Evolutionary conservation across 2,888 invertebrate genomes (phyloP).

Genomic region (Sipha maydis): DNA sequence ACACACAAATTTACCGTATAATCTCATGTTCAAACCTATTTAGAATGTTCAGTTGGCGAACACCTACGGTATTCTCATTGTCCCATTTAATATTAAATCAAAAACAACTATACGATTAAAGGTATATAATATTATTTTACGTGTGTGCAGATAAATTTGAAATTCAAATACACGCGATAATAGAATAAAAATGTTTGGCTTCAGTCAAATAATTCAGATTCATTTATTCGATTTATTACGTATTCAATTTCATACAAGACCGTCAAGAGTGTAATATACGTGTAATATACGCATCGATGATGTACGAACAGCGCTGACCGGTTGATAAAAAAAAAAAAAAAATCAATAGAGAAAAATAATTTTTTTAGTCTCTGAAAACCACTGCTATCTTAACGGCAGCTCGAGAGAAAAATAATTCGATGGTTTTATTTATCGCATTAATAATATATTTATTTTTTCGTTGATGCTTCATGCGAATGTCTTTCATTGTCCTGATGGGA

Average conservation of each 20-base stretch:
- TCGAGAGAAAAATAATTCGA: constrained; percentile 12
- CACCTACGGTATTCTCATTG: constrained; percentile 50
- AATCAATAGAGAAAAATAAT: neutral
- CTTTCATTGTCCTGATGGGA: constrained; percentile 22
- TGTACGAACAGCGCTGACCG: neutral
- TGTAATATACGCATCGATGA: neutral
- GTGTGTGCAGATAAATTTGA: neutral
- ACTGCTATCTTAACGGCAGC: neutral
- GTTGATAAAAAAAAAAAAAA: neutral
- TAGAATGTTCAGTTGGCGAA: constrained; percentile 17
- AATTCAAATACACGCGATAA: constrained; percentile 9
- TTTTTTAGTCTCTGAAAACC: neutral
- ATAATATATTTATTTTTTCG: constrained; percentile 25
- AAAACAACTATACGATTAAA: constrained; percentile 6
- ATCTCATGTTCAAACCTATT: constrained; percentile 42
- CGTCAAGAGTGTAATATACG: neutral
- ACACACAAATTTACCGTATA: constrained; percentile 20
- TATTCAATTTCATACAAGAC: neutral
- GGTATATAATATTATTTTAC: neutral
- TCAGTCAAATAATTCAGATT: neutral
- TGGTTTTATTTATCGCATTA: constrained; percentile 39
- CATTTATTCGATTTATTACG: neutral
- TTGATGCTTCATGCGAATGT: constrained; percentile 10
- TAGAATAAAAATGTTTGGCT: constrained; percentile 3
- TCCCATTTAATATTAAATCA: constrained; percentile 37